phyloP scores from a whole-genome alignment of 1,140 invertebrate species.

The Aradophagus sp. region DNA sequence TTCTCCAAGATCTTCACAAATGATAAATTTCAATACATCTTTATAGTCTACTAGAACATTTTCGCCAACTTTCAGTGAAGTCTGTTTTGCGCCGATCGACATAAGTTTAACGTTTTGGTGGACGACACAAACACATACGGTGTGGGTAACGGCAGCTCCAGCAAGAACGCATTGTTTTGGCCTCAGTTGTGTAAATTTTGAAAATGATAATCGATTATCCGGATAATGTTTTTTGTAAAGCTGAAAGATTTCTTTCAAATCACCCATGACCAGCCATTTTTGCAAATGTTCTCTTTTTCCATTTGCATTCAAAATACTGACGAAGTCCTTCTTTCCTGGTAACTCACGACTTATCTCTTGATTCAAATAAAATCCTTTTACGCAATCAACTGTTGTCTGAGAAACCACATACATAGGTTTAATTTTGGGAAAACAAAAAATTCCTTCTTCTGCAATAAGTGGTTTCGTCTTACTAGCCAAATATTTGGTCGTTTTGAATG shows the following conservation, averaged over 20 bases:
- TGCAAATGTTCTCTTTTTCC: background rate
- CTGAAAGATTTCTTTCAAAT: too few species aligned
- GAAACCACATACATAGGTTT: conserved; percentile 4
- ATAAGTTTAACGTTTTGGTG: conserved; percentile 4
- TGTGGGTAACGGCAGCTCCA: conserved; percentile 4
- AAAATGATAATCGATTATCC: background rate
- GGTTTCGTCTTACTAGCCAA: conserved; percentile 4
- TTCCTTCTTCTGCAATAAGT: conserved; percentile 1
- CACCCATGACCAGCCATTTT: too few species aligned
- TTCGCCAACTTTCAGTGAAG: background rate
- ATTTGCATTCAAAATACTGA: background rate
- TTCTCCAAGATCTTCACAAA: too few species aligned
- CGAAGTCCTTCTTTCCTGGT: background rate
- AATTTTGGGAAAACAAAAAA: conserved; percentile 3
- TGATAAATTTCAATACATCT: too few species aligned
- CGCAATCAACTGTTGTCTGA: too few species aligned
- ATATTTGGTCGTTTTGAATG: conserved; percentile 1
- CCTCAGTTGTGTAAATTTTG: conserved; percentile 2
- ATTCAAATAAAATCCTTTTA: background rate
- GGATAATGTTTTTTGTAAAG: background rate
- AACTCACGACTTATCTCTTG: background rate
- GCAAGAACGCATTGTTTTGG: conserved; percentile 4
- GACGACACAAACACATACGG: conserved; percentile 1
- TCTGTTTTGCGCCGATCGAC: background rate
- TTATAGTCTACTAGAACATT: too few species aligned